Base-by-base conservation (phyloP, 2,113 vertebrate genomes). In the Paralichthys olivaceus region DNA sequence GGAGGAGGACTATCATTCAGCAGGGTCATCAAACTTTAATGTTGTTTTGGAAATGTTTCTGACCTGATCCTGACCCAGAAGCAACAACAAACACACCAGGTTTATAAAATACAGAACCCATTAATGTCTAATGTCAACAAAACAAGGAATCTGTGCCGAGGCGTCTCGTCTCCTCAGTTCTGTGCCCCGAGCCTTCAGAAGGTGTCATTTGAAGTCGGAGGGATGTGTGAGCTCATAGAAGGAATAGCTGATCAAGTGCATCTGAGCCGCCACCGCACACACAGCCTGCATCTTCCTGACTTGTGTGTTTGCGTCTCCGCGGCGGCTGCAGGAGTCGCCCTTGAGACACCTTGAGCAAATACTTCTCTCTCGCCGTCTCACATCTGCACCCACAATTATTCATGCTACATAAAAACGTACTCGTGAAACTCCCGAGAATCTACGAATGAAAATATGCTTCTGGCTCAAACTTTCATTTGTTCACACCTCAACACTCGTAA, bases 211-310 rank as follows among this genome's bases (percentile, higher is more conserved):
- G 86, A 90, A 85, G 89, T 82, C 75, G 58, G 56, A 69, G 60
- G 65, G 71, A 81, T 73, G 81, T 71, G 81, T 71, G 74, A 54
- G 75, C 65, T 84, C 75, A 77, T 64, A 81, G 80, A 83, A 58
- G 74, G 85, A 84, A 84, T 88, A 34, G 47, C 77, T 90, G 90
- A 90, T 89, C 78, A 82, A 91, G 82, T 77, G 71, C 75, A 76
- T 74, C 73, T 60, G 71, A 71, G 57, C 49, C 1, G 20, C 17
- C 40, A 61, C 79, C 73, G 72, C 43, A 47, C 45, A 37, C 9
- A 57, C 72, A 49, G 76, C 26, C 73, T 22, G 74, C 58, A 45
- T 75, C 57, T 76, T 49, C 72, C 58, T 0, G 19, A 55, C 53
- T 74, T 7, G 49, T 32, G 25, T 12, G 58, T 67, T 80, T 73